A percentile compares a stretch with the other conserved stretches of the same genome.
Evolutionary conservation across 2,888 invertebrate genomes (phyloP).

Genomic region (Rapana venosa): DNA sequence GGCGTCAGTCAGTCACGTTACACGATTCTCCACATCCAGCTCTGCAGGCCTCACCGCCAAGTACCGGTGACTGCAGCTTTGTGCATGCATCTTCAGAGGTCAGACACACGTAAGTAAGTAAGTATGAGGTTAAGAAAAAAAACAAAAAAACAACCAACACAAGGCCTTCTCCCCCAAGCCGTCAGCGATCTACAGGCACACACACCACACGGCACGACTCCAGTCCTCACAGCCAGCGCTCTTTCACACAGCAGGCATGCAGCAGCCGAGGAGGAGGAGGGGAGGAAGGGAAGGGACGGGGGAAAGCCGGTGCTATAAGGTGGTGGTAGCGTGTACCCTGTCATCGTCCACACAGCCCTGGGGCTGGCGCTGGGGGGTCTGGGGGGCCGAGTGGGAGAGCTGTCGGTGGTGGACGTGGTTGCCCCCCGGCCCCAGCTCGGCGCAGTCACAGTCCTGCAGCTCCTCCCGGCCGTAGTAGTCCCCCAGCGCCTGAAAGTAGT

Average conservation of each 20-base stretch:
- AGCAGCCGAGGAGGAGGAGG: not conserved
- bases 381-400: not conserved
- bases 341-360: conserved; percentile 55
- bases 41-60: too few species aligned
- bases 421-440: conserved; percentile 44
- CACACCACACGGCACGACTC: not conserved
- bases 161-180: not conserved
- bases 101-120: too few species aligned
- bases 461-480: conserved; percentile 73
- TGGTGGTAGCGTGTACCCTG: conserved; percentile 72
- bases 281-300: not conserved
- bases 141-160: too few species aligned
- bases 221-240: not conserved
- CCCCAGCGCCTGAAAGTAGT: conserved; percentile 71
- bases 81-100: too few species aligned
- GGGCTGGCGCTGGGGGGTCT: not conserved
- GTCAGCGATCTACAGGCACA: not conserved
- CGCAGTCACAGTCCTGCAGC: conserved; percentile 75
- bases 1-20: too few species aligned
- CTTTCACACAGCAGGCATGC: not conserved
- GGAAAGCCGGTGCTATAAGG: conserved; percentile 68
- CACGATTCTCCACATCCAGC: too few species aligned
- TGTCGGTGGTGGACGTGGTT: not conserved
- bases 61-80: too few species aligned
- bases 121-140: too few species aligned